Base-by-base conservation (phyloP, 2,113 vertebrate species). In the Pollimyrus isidori region DNA sequence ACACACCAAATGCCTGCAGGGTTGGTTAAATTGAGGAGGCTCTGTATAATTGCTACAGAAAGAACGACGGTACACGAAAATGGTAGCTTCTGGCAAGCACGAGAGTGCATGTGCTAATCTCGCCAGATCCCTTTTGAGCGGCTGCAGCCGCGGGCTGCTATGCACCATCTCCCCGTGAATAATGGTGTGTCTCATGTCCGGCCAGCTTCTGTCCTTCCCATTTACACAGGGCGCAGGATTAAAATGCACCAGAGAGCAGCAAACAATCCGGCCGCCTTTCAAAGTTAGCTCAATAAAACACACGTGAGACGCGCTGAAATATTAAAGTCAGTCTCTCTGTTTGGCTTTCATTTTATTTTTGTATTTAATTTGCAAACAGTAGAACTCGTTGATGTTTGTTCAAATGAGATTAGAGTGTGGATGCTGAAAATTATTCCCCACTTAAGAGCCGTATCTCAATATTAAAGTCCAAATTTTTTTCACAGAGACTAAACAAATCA, bases 161-260 rank as follows among this genome's bases (percentile, higher is more conserved):
- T 87, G 88, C 90, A 91, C 86, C 86, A 88, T 91, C 91, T 89
- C 91, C 88, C 73, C 46, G 56, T 91, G 89, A 91, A 90, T 91
- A 91, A 91, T 89, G 86, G 26, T 82, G 83, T 87, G 82, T 87
- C n/a, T 88, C 52, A 89, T 80, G 89, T 87, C 87, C 82, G 50
- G 84, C 88, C 89, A 90, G 62, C 88, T 92, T 80, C 89, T 15
- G 89, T 52, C 46, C 46, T 80, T 48, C 89, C 58, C 48, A 48
- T 84, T 73, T 45, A 84, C 52, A 23, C 50, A 83, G 80, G 73
- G 35, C 6, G 13, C 30, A 17, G 11, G 35, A 50, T n/a, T 76
- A 89, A 52, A 84, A 62, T 49, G 58, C 80, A 42, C 13, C 35
- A 88, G 87, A 53, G 26, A 52, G 52, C 10, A 85, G 35, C 39